phyloP scores from a whole-genome alignment of 2,888 invertebrate species.

The Cantharis nigra region DNA sequence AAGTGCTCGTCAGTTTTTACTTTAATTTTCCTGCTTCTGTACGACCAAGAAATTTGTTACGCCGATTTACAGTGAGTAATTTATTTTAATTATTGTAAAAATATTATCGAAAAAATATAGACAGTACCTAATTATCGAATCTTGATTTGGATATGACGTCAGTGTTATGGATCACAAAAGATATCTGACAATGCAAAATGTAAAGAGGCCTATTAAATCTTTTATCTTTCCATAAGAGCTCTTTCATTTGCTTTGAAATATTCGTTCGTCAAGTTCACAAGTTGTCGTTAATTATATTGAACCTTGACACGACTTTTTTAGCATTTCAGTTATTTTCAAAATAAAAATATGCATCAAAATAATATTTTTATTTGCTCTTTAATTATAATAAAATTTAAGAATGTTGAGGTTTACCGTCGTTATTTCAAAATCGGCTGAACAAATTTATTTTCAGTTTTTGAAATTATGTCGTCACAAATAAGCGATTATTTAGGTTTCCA shows the following conservation, averaged over 20 bases:
- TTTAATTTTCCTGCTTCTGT: conserved; percentile 11
- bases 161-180: neutral
- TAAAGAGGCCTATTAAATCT: conserved; percentile 18
- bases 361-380: neutral
- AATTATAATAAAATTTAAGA: conserved; percentile 49
- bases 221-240: conserved; percentile 22
- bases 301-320: conserved; percentile 20
- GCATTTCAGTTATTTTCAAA: neutral
- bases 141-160: neutral
- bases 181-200: neutral
- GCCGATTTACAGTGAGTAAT: conserved; percentile 24
- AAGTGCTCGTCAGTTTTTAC: conserved; percentile 3
- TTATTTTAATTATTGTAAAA: neutral
- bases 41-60: conserved; percentile 5
- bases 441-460: too few relatives aligned
- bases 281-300: conserved; percentile 19
- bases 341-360: neutral
- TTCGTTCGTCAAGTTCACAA: conserved; percentile 13
- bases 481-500: too few relatives aligned
- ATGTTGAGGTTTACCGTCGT: conserved; percentile 34
- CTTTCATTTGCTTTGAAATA: conserved; percentile 16
- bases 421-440: too few relatives aligned
- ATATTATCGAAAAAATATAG: neutral
- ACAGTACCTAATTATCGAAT: neutral
- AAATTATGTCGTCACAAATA: too few relatives aligned